Base-by-base conservation (phyloP, 2,113 vertebrate genomes). In the Irena cyanogastra region DNA sequence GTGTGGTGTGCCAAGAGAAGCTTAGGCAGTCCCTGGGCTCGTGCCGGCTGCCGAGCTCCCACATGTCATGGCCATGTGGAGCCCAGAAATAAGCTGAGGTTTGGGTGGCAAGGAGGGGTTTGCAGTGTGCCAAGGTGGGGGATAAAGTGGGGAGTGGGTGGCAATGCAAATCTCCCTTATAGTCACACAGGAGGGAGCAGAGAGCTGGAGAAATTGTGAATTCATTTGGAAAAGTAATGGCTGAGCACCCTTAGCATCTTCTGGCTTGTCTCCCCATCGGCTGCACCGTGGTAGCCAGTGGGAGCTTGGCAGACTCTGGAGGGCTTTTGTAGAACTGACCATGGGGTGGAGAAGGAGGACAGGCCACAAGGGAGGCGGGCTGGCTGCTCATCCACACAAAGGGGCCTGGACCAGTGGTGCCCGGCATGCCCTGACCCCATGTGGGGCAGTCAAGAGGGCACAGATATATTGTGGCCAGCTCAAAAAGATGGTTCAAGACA, bases 401-500 rank as follows among this genome's bases (percentile, higher is more conserved):
- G 82, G 76, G 57, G 35, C 50, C 47, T 0, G 1, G 87, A 64
- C 42, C 24, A 8, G 76, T 0, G 0, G 74, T 83, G 91, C 91
- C 87, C 7, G 0, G 71, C 4, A 3, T 76, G 72, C 70, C 90
- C 95, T 91, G 90, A 95, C 94, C 95, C 90, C 1, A 1, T 2
- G 16, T 3, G 7, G 50, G 84, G 83, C 61, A 69, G 88, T 39
- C 5, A 10, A 68, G n/a, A 64, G 87, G 78, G 87, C 89, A 83
- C 71, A 59, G 83, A 41, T 61, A 84, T 83, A 77, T 87, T 94
- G 91, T 88, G 83, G 39, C 61, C 88, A 74, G 88, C 89, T 83
- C 93, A 84, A 95, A 95, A 97, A 92, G 92, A 85, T 88, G 94
- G 60, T 91, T 89, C 3, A 12, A 80, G 71, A 83, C 49, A 90